phyloP scores from a whole-genome alignment of 2,888 invertebrate genomes.

The Elaeidobius kamerunicus region DNA sequence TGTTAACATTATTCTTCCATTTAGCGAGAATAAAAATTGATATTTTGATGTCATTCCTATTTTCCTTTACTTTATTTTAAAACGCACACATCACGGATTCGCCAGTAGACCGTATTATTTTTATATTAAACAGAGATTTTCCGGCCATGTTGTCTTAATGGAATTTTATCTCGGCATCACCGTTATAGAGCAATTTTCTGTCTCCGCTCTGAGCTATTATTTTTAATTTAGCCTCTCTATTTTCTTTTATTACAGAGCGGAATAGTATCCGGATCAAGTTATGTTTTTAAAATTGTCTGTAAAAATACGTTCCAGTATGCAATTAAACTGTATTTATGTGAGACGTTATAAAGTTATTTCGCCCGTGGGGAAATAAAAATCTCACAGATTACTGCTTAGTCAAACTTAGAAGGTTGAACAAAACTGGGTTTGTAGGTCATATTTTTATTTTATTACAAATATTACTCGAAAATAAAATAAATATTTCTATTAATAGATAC shows the following conservation, averaged over 20 bases:
- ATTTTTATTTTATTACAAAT: too few species aligned
- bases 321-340: neutral
- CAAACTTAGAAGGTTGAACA: too few species aligned
- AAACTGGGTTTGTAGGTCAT: too few species aligned
- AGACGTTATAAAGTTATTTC: neutral
- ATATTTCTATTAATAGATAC: too few species aligned
- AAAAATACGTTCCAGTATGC: neutral
- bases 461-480: too few species aligned
- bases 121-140: slow-evolving; percentile 21
- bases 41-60: too few species aligned
- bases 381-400: too few species aligned
- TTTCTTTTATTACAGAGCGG: slow-evolving; percentile 10
- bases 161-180: slow-evolving; percentile 22
- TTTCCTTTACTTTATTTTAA: slow-evolving; percentile 2
- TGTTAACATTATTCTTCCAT: too few species aligned
- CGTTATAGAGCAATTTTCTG: slow-evolving; percentile 22
- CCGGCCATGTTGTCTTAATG: slow-evolving; percentile 20
- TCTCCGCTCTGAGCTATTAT: slow-evolving; percentile 26
- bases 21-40: too few species aligned
- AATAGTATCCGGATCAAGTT: neutral
- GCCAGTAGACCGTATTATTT: slow-evolving; percentile 17
- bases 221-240: slow-evolving; percentile 26
- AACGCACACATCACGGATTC: slow-evolving; percentile 7
- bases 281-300: neutral
- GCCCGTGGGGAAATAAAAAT: too few species aligned